Conservation (phyloP, 92 coral and sea anemone genomes). For the Epizoanthus fatuus region DNA sequence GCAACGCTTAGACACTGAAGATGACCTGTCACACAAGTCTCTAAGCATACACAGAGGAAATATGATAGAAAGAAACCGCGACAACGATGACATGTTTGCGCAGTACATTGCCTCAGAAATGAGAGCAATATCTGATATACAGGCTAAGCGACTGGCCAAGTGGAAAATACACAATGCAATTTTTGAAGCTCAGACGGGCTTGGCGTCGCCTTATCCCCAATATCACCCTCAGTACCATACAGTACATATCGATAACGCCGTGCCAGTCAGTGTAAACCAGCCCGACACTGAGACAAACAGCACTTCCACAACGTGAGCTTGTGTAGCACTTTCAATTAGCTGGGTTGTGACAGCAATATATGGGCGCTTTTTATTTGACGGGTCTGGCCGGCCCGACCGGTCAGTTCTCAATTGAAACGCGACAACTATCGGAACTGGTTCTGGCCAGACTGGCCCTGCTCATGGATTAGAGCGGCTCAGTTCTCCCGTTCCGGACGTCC, state of each 20-base stretch:
- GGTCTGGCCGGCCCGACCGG: no score
- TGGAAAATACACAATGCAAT: slow-evolving; percentile 50
- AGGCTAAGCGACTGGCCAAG: slow-evolving; percentile 40
- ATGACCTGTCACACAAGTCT: no score
- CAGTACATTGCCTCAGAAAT: slow-evolving; percentile 47
- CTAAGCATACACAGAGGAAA: no score
- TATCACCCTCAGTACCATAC: slow-evolving; percentile 43
- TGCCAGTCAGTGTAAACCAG: slow-evolving; percentile 22
- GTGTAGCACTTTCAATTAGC: not conserved
- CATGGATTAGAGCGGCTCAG: no score
- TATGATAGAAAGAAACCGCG: not conserved
- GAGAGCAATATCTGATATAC: slow-evolving; percentile 15
- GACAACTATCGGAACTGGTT: no score
- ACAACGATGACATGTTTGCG: slow-evolving; percentile 34
- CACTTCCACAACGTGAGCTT: slow-evolving; percentile 3
- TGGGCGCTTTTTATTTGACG: no score
- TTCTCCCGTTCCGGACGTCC: no score
- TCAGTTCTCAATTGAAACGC: no score
- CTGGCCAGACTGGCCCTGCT: no score
- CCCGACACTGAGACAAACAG: slow-evolving; percentile 18
- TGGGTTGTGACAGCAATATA: no score
- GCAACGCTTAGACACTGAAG: not conserved
- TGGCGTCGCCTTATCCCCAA: slow-evolving; percentile 38
- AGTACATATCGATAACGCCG: slow-evolving; percentile 36
- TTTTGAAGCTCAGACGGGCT: slow-evolving; percentile 45